Evolutionary conservation across 53 echinoderm and acorn worm genomes (phyloP), one percentile per base, ranked within the genome.

Genomic region (Holothuria scabra): DNA sequence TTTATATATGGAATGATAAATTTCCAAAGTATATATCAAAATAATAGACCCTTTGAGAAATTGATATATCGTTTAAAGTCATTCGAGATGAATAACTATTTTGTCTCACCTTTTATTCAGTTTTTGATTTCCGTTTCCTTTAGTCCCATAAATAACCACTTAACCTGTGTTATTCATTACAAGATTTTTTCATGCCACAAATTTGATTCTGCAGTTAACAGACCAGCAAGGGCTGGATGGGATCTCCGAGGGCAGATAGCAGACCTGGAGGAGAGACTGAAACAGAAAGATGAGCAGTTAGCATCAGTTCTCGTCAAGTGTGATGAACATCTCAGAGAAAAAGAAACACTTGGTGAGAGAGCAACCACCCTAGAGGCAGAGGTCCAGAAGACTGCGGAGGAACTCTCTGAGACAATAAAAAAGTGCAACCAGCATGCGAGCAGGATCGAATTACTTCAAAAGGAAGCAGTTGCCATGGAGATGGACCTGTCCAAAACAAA

Each of bases 401-500:
- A 69, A 24, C 44, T 69, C 16, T n/a, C n/a, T 9, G 29, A 35
- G 0, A 69, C 35, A 38, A 38, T 44, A 38, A n/a, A 19, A 37
- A 38, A 35, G 19, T 38, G 66, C 18, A 33, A 23, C 33, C 25
- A 66, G 28, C 33, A 66, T 8, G 12, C 8, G 66, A 28, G 33
- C 30, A 66, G 16, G 28, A 66, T 38, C 44, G 46, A 69, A 20
- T 22, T 69, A 2, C 24, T 69, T 38, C 69, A 69, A 44, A 69
- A 25, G 69, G 69, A 69, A 44, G 30, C 69, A 23, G 44, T 69
- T 69, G 35, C 69, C 16, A 20, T 69, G 37, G 69, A 69, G 69
- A 69, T 69, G 69, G 69, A 69, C 0, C n/a, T 69, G 44, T 69
- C 69, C 2, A 69, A 69, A 35, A 69, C 69, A 69, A 69, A 69